Base-by-base conservation (phyloP, 2,113 vertebrate species). In the Brachypodius melanocephalos region DNA sequence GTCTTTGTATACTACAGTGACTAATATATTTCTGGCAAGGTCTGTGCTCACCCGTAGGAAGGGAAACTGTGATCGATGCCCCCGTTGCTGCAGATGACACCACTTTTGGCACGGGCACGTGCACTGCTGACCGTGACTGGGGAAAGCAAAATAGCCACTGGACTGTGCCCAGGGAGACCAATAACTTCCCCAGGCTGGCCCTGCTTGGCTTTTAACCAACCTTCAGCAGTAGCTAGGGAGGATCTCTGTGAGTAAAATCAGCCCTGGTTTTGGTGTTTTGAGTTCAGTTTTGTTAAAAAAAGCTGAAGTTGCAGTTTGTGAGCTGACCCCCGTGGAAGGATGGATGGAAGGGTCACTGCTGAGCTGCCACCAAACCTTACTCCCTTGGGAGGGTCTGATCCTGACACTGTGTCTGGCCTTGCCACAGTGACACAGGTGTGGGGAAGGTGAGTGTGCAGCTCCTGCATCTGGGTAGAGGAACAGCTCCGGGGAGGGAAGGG, bases 1-100 rank as follows among this genome's bases (percentile, higher is more conserved):
- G 77, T 75, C 95, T 88, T 89, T 92, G 94, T 95, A 93, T 95
- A 95, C 89, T 62, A 95, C 89, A 62, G 74, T 95, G 94, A 94
- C 95, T 94, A 94, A 96, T 89, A 61, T 42, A 80, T 86, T 95
- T 95, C 82, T 95, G 94, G 94, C 93, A 90, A 91, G 75, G 59
- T 82, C 59, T 43, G 77, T 3, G 10, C 51, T 89, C 5, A 20
- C 71, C 84, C 9, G 32, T 91, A 89, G 94, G 89, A 92, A 89
- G 81, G 91, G 94, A 91, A 87, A 91, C 89, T 85, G 84, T 84
- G 94, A 89, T 96, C 76, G 38, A 89, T 96, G 93, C 65, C 94
- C 90, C 91, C 1, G 0, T 89, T 89, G 94, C 81, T 95, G 89
- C 86, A 76, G 85, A 91, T 97, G 89, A 90, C 94, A 92, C 89